Conservation (phyloP, 2,113 vertebrate species). For the Mungos mungo region DNA sequence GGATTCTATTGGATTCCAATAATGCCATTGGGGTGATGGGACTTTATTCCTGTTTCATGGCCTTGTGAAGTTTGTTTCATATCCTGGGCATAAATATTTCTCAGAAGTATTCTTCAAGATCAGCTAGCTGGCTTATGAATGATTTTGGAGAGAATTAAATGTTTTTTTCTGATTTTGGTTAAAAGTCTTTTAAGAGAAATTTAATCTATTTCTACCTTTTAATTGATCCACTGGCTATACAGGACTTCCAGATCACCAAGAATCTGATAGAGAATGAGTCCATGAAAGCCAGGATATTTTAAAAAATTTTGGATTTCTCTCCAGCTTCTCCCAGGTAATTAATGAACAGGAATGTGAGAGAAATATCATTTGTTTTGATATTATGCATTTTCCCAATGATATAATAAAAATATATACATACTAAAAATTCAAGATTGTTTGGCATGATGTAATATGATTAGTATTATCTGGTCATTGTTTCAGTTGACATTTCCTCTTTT, state of each 20-base stretch:
- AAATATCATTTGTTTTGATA: conserved; percentile 6
- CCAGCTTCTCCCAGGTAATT: not conserved
- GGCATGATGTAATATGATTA: not conserved
- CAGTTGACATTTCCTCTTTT: not conserved
- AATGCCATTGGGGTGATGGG: not conserved
- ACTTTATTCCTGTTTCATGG: not conserved
- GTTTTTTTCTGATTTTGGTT: conserved; percentile 11
- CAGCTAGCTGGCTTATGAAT: not conserved
- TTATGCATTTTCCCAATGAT: not conserved
- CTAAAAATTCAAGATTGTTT: not conserved
- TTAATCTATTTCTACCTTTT: conserved; percentile 6
- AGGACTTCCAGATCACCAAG: not conserved
- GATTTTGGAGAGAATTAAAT: conserved; percentile 7
- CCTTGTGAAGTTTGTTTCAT: not conserved
- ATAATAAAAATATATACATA: not conserved
- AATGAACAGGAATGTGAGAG: not conserved
- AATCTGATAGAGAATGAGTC: conserved; percentile 18
- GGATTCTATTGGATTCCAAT: not conserved
- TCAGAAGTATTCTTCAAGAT: conserved; percentile 36
- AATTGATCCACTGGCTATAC: not conserved
- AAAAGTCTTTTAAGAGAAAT: not conserved
- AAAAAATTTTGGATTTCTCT: not conserved
- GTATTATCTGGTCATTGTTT: not conserved
- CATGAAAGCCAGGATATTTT: not conserved
- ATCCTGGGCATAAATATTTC: not conserved